phyloP scores from a whole-genome alignment of 2,113 vertebrate genomes.

The Bos taurus region DNA sequence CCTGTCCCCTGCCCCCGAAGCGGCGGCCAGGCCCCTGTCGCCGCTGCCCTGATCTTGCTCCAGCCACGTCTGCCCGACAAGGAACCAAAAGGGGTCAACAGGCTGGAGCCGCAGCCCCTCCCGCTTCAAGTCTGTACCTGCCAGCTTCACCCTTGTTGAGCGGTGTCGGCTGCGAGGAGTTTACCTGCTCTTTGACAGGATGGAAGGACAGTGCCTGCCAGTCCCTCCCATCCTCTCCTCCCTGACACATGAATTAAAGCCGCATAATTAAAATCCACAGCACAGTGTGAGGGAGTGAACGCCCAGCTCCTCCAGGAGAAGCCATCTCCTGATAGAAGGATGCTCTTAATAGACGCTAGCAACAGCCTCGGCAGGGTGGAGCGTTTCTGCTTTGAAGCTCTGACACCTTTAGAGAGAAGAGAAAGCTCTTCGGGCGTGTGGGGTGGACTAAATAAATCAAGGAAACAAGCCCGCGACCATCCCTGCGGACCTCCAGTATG shows the following conservation, averaged over 20 bases:
- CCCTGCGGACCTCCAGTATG: fast-evolving
- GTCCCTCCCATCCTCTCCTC: not conserved
- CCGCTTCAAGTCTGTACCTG: not conserved
- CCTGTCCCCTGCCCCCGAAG: not conserved
- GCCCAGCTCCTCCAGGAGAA: not conserved
- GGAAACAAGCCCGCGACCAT: not conserved
- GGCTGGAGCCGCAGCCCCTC: not conserved
- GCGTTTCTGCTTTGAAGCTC: not conserved
- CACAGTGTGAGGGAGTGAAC: not conserved
- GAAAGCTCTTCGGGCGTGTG: fast-evolving
- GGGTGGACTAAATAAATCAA: not conserved
- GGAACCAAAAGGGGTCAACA: slow-evolving; percentile 41
- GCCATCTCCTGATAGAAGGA: not conserved
- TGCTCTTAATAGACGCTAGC: not conserved
- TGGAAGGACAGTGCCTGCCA: not conserved
- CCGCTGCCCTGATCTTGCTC: not conserved
- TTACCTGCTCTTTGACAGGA: slow-evolving; percentile 43
- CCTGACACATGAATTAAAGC: slow-evolving; percentile 22
- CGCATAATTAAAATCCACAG: slow-evolving; percentile 48
- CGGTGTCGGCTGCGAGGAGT: not conserved
- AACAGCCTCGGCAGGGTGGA: fast-evolving
- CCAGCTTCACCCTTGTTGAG: slow-evolving; percentile 33
- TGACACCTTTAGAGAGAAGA: not conserved
- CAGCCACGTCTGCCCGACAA: not conserved
- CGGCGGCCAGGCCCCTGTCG: not conserved